A percentile compares a stretch with the other conserved stretches of the same genome.
phyloP scores from a whole-genome alignment of 2,113 vertebrate genomes.

The Notothenia rossii region DNA sequence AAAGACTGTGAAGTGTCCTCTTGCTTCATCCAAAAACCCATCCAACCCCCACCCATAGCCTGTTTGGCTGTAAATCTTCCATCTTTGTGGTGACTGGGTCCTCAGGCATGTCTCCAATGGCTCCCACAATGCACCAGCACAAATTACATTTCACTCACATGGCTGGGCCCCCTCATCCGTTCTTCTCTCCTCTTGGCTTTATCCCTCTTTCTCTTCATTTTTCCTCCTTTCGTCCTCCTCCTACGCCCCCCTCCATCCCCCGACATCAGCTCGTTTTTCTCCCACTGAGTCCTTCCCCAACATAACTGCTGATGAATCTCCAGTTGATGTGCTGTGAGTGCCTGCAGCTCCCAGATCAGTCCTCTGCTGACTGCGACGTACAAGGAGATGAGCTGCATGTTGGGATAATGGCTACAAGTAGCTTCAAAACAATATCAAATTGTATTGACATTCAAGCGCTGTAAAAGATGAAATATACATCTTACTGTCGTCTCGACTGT shows the following conservation, averaged over 20 bases:
- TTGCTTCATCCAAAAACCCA: constrained; percentile 11
- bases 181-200: constrained; percentile 15
- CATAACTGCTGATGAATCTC: constrained; percentile 45
- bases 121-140: constrained; percentile 67
- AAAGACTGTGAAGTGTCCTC: background rate
- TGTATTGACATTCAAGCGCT: constrained; percentile 17
- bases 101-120: constrained; percentile 52
- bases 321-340: constrained; percentile 19
- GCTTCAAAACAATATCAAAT: constrained; percentile 46
- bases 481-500: constrained; percentile 44
- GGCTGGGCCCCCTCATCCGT: constrained; percentile 10
- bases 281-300: constrained; percentile 20
- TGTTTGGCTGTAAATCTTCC: constrained; percentile 39
- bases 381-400: constrained; percentile 32
- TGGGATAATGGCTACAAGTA: constrained; percentile 58
- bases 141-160: constrained; percentile 71
- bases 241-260: background rate
- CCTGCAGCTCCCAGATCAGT: constrained; percentile 39
- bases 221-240: background rate
- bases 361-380: background rate
- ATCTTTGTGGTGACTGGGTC: constrained; percentile 54
- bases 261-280: constrained; percentile 44
- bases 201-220: constrained; percentile 7
- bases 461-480: constrained; percentile 62
- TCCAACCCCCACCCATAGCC: constrained; percentile 16